Evolutionary conservation across 2,888 invertebrate species (phyloP).

Genomic region (Chaitophorus viminalis): DNA sequence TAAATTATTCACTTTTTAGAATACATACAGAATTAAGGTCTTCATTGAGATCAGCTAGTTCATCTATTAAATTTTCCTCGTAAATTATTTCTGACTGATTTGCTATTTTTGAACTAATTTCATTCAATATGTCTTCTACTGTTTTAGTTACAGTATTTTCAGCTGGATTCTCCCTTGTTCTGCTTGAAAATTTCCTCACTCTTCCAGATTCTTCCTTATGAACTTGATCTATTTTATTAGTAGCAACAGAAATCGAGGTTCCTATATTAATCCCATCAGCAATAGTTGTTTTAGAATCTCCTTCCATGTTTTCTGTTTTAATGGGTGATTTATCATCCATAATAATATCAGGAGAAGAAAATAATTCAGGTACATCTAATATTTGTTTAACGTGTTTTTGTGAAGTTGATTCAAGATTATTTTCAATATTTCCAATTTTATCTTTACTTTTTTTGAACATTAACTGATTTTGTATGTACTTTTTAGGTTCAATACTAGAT

Average conservation of each 20-base stretch:
- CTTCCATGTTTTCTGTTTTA: slow-evolving; percentile 2
- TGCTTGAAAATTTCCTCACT: slow-evolving; percentile 19
- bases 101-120: slow-evolving; percentile 56
- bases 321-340: slow-evolving; percentile 14
- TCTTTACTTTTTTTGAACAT: slow-evolving; percentile 59
- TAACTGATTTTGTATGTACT: slow-evolving; percentile 55
- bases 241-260: background rate
- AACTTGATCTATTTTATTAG: slow-evolving; percentile 8
- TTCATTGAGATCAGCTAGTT: slow-evolving; percentile 59
- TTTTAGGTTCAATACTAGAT: slow-evolving; percentile 59
- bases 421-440: slow-evolving; percentile 40
- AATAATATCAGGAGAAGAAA: slow-evolving; percentile 43
- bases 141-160: slow-evolving; percentile 50
- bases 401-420: slow-evolving; percentile 12
- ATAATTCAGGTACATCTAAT: slow-evolving; percentile 37
- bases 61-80: slow-evolving; percentile 55
- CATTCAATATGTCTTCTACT: slow-evolving; percentile 55
- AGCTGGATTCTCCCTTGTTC: slow-evolving; percentile 18
- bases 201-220: slow-evolving; percentile 27
- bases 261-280: background rate
- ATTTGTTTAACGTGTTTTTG: slow-evolving; percentile 14
- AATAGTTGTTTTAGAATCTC: slow-evolving; percentile 4
- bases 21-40: slow-evolving; percentile 57
- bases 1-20: background rate
- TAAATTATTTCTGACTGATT: slow-evolving; percentile 48